Base-by-base conservation (phyloP, 2,797 vertebrate genomes). In the Macroramphosus scolopax region DNA sequence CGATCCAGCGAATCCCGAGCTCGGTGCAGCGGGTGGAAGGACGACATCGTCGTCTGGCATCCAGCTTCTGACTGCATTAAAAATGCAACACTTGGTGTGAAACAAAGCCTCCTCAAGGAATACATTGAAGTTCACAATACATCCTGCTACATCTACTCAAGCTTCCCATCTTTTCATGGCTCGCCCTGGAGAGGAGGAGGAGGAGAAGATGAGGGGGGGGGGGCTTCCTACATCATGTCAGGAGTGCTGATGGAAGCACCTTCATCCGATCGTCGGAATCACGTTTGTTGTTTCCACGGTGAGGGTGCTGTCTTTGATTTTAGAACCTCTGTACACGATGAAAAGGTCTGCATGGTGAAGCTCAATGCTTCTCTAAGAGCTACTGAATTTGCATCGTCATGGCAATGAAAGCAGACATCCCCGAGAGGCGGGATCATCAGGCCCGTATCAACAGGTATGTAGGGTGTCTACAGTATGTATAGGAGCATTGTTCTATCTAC, bases 21-120 rank as follows among this genome's bases (percentile, higher is more conserved):
- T 66, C 37, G 7, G 43, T 14, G 25, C 25, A 72, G 72, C 13
- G 17, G 67, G 14, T 17, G 28, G 26, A 37, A 18, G n/a, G 40
- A 37, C 58, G 6, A 37, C 48, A 37, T 36, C 51, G 20, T 74
- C 51, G 51, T 64, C 56, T 52, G 48, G 43, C 44, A 58, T 64
- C 28, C 26, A 20, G 47, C 60, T 63, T 73, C 40, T 56, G 66
- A 59, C 59, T 1, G 15, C 32, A 78, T 83, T 79, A 84, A 88
- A 88, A 80, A 87, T 87, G 77, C 69, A 86, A 64, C 69, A 47
- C 77, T 72, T 63, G 62, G 58, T 51, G 35, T 51, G 56, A 82
- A 81, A 72, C 48, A 18, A 71, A 55, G 66, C 42, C 66, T 83
- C 70, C 69, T 78, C 30, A 41, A 80, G 78, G 71, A 86, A 81